Percentiles rank a stretch among this genome's conserved stretches.
Evolutionary conservation across 2,888 invertebrate species (phyloP).

Genomic region (Chrysolina haemoptera): DNA sequence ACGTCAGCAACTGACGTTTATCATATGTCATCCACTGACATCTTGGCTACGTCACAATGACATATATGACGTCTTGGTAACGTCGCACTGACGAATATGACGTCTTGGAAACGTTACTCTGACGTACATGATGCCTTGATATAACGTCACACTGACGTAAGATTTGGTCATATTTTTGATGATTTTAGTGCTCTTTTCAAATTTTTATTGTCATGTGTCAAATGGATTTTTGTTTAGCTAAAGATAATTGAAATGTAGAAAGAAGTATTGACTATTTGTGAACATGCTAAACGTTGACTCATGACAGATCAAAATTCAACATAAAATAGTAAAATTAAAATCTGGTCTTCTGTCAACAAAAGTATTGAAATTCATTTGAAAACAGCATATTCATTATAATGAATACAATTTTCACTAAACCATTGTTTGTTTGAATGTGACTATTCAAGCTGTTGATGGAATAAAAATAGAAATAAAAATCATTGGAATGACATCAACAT

Average conservation of each 20-base stretch:
- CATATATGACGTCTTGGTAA: constrained; percentile 13
- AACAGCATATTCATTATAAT: too few relatives aligned
- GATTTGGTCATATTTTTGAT: not conserved
- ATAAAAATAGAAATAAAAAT: not conserved
- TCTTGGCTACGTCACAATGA: constrained; percentile 17
- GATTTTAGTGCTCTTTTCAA: not conserved
- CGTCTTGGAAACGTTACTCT: not conserved
- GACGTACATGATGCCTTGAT: constrained; percentile 13
- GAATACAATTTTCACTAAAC: too few relatives aligned
- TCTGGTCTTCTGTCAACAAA: too few relatives aligned
- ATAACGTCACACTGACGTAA: constrained; percentile 16
- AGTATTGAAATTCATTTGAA: too few relatives aligned
- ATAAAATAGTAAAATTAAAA: not conserved
- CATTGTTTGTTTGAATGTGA: not conserved
- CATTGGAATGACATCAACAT: not conserved
- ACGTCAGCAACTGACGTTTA: constrained; percentile 24
- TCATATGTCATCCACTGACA: constrained; percentile 14
- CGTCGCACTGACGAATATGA: constrained; percentile 5
- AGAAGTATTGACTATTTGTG: not conserved
- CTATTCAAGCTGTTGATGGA: constrained; percentile 4
- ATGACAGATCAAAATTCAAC: not conserved
- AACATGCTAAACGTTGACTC: constrained; percentile 1
- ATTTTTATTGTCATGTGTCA: not conserved
- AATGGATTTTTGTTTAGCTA: constrained; percentile 15
- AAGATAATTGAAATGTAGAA: not conserved